These are phyloP conservation scores for Martes martes DNA, from an alignment of 2,113 vertebrate species.

Conservation along the genomic window DNA sequence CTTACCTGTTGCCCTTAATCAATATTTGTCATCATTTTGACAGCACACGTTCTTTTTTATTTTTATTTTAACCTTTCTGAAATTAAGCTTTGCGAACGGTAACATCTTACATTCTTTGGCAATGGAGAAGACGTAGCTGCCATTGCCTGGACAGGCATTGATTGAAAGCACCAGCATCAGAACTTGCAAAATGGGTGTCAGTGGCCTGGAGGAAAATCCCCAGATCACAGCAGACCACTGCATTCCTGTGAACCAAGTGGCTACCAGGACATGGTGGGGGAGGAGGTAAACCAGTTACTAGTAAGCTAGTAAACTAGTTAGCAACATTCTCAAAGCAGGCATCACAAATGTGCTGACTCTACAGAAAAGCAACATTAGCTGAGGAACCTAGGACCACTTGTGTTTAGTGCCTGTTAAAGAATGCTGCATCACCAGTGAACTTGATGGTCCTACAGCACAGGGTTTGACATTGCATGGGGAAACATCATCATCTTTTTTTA, in stretches of 20 bases:
- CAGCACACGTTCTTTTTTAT: background rate
- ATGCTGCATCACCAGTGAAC: background rate
- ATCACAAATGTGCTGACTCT: background rate
- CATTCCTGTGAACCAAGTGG: too few species aligned
- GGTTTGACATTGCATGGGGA: rapidly evolving
- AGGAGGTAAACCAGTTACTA: background rate
- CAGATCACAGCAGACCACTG: background rate
- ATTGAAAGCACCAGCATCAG: background rate
- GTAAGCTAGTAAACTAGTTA: too few species aligned
- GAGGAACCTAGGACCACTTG: background rate
- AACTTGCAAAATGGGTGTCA: background rate
- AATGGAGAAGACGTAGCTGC: background rate
- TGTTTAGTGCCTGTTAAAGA: background rate
- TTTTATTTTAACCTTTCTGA: background rate
- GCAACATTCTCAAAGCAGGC: background rate
- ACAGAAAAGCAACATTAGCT: background rate
- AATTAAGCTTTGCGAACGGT: background rate
- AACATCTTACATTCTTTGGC: background rate
- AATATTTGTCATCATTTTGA: background rate
- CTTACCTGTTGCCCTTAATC: background rate
- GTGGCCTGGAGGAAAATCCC: background rate
- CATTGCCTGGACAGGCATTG: background rate
- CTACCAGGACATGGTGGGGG: rapidly evolving
- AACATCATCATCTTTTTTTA: background rate
- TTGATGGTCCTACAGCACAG: background rate